Evolutionary conservation across 1,140 invertebrate species (phyloP).

Genomic region (Lamellibrachia luymesi): DNA sequence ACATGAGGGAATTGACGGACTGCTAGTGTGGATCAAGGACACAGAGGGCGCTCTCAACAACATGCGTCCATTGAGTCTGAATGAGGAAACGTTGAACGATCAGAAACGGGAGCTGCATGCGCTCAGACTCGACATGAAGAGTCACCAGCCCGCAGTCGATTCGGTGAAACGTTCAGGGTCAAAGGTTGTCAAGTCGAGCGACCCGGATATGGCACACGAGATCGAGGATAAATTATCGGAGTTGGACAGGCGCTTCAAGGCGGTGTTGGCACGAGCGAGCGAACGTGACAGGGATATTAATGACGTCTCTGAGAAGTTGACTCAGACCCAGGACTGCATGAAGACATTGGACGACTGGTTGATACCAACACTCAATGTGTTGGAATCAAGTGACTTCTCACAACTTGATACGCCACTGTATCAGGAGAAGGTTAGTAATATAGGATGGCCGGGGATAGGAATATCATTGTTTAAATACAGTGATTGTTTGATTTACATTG

Average conservation of each 20-base stretch:
- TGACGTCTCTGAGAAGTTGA: constrained; percentile 72
- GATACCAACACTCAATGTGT: constrained; percentile 67
- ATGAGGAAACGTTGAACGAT: constrained; percentile 84
- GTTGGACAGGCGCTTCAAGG: constrained; percentile 79
- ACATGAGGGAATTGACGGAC: constrained; percentile 83
- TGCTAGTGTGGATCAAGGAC: constrained; percentile 80
- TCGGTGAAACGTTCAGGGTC: constrained; percentile 75
- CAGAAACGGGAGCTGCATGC: constrained; percentile 81
- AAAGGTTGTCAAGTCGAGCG: constrained; percentile 77
- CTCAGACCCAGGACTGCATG: constrained; percentile 71
- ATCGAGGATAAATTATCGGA: constrained; percentile 85
- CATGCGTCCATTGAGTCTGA: constrained; percentile 79
- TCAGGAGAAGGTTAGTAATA: constrained; percentile 64
- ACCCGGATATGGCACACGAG: constrained; percentile 82
- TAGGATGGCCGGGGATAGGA: neutral
- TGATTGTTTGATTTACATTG: neutral
- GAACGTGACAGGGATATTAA: constrained; percentile 78
- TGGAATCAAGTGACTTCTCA: constrained; percentile 72
- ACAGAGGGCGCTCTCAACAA: constrained; percentile 74
- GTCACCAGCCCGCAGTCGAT: constrained; percentile 79
- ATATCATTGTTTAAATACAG: neutral
- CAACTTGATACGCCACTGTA: constrained; percentile 71
- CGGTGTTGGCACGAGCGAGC: constrained; percentile 75
- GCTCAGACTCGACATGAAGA: constrained; percentile 79
- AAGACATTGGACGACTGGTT: constrained; percentile 56